Base-by-base conservation (phyloP, 2,888 invertebrate genomes). In the Stegana nigrithorax region DNA sequence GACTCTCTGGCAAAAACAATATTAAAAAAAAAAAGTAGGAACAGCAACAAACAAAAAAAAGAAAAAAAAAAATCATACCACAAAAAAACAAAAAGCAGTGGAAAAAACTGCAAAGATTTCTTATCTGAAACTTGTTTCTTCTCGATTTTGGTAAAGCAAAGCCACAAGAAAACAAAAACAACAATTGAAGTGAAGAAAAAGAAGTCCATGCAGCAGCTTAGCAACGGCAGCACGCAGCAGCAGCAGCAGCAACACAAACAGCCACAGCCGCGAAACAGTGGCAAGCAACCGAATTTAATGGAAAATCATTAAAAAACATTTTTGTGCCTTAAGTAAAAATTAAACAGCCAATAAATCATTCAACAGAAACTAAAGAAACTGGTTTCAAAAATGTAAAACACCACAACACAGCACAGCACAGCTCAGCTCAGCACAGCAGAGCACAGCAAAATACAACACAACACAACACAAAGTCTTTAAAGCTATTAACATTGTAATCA, bases 111-210 rank as follows among this genome's bases (percentile, higher is more conserved):
- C 36, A 17, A 14, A 47, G 47, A 47, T 47, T 47, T 47, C 47
- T 47, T 47, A 47, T 47, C 47, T n/a, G 23, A 47, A 47, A 47
- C 47, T 47, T 21, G 47, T 47, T 47, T 47, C 23, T 39, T 29
- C 29, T 29, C 10, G 6, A 17, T 5, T 17, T 39, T 39, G n/a
- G 6, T 39, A 39, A 39, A n/a, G 19, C 23, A 23, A 23, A 23
- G 47, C 47, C 21, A 8, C 8, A 4, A 5, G 12, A 47, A 36
- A 23, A 25, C 2, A 17, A 25, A 14, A 17, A 10, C 21, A 45
- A 17, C 17, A 45, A 19, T 8, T 10, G 21, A 45, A 10, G 12
- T 12, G 12, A 36, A 36, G n/a, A n/a, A n/a, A 39, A 39, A 39
- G 39, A 39, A 5, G 39, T 2, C 17, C 14, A 10, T 14, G 39